Percentiles rank a stretch among this genome's conserved stretches.
phyloP scores from a whole-genome alignment of 2,888 invertebrate genomes.

The Amphipyra tragopoginis region DNA sequence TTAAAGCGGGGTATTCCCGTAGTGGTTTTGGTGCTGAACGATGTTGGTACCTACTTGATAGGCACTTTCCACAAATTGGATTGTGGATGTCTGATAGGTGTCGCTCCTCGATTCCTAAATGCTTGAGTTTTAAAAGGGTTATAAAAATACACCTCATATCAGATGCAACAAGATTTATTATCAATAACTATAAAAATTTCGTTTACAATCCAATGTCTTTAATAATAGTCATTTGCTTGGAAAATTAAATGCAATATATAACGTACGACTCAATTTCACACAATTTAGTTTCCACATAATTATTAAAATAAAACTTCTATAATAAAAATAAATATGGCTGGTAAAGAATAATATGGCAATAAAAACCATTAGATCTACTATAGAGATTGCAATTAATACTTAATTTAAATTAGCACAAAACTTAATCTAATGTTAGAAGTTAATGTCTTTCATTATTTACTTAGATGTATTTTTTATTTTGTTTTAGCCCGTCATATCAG shows the following conservation, averaged over 20 bases:
- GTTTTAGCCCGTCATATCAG: conserved; percentile 4
- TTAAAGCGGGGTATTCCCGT: no score
- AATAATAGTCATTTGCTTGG: conserved; percentile 45
- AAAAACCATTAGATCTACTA: conserved; percentile 22
- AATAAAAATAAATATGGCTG: conserved; percentile 32
- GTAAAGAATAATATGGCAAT: background rate
- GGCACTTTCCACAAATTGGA: background rate
- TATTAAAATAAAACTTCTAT: conserved; percentile 7
- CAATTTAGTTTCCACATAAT: conserved; percentile 36
- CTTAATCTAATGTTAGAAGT: conserved; percentile 67
- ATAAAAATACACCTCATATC: no score
- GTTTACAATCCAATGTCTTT: conserved; percentile 57
- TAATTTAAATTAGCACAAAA: conserved; percentile 52
- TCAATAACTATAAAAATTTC: conserved; percentile 41
- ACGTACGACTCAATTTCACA: conserved; percentile 42
- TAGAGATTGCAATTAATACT: conserved; percentile 37
- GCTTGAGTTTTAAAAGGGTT: no score
- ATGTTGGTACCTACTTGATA: no score
- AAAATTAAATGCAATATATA: conserved; percentile 59
- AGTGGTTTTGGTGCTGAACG: no score
- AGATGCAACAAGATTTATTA: conserved; percentile 52
- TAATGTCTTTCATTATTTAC: conserved; percentile 77
- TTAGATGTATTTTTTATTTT: conserved; percentile 24
- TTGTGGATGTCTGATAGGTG: no score
- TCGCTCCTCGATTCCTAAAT: no score